These are phyloP conservation scores for Donacobius atricapilla DNA, from an alignment of 2,113 vertebrate species.

Conservation along the genomic window DNA sequence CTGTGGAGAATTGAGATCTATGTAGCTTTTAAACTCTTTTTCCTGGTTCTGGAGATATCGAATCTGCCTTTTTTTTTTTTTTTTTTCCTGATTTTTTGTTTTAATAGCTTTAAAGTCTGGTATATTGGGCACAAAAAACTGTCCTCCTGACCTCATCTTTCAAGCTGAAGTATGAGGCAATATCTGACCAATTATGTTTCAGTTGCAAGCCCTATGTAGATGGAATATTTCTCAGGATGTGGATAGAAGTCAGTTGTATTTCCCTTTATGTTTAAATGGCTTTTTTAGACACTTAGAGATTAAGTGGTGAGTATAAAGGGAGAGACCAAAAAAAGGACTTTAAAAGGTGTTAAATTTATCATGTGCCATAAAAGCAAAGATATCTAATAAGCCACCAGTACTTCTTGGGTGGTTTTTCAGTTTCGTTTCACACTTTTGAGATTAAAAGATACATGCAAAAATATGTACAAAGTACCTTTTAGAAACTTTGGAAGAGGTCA, in stretches of 20 bases:
- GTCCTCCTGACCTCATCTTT: slow-evolving; percentile 28
- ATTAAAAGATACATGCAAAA: slow-evolving; percentile 78
- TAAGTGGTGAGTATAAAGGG: slow-evolving; percentile 61
- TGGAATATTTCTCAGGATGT: slow-evolving; percentile 34
- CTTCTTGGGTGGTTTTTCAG: slow-evolving; percentile 75
- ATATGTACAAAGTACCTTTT: slow-evolving; percentile 80
- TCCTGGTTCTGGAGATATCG: background rate
- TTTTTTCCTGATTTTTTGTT: background rate
- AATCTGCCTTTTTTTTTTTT: background rate
- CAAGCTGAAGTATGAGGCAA: slow-evolving; percentile 38
- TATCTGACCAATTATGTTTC: slow-evolving; percentile 61
- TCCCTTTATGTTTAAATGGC: slow-evolving; percentile 69
- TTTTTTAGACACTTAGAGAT: slow-evolving; percentile 68
- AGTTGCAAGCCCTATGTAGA: slow-evolving; percentile 40
- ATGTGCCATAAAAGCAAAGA: slow-evolving; percentile 69
- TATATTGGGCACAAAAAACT: background rate
- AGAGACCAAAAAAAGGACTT: slow-evolving; percentile 42
- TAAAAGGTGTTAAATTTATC: slow-evolving; percentile 77
- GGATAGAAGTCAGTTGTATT: slow-evolving; percentile 49
- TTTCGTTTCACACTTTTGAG: slow-evolving; percentile 74
- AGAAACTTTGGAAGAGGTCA: slow-evolving; percentile 82
- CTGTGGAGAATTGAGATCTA: background rate
- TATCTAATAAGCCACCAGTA: slow-evolving; percentile 76
- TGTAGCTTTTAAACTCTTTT: background rate
- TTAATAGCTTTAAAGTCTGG: slow-evolving; percentile 30